These are phyloP conservation scores for cat (Felis catus) DNA, from an alignment of 2,113 vertebrate species.

Conservation along the genomic window DNA sequence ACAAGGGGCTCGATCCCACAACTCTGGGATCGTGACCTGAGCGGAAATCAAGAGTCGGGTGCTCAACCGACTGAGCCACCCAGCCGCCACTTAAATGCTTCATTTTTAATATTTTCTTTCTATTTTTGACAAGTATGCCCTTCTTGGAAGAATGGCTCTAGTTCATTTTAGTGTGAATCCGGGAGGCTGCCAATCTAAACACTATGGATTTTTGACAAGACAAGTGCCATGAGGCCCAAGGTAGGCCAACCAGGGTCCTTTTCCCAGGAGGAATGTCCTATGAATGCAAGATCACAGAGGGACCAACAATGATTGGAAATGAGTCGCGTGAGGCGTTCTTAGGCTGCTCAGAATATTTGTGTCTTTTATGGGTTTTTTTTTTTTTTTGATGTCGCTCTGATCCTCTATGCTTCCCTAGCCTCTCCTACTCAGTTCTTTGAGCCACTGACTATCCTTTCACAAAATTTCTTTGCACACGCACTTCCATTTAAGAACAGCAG, in stretches of 20 bases:
- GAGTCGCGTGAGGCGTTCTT: neutral
- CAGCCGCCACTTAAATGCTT: neutral
- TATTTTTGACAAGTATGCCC: neutral
- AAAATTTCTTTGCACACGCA: neutral
- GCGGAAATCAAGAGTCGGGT: too few species aligned
- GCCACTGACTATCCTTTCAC: neutral
- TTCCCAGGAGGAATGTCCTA: neutral
- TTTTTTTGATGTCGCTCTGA: neutral
- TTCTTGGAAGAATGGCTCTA: neutral
- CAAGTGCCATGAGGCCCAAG: neutral
- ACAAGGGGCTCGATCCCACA: too few species aligned
- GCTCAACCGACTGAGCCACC: too few species aligned
- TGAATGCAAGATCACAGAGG: neutral
- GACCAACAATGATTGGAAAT: neutral
- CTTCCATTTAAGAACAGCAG: neutral
- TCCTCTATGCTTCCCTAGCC: neutral
- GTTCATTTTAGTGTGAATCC: neutral
- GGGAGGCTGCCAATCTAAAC: neutral
- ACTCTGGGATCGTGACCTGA: too few species aligned
- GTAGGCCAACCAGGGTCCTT: neutral
- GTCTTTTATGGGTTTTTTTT: neutral
- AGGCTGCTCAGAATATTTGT: neutral
- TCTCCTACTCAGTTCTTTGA: neutral
- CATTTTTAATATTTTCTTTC: neutral
- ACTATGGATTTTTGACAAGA: neutral